Evolutionary conservation across 2,797 vertebrate species (phyloP).

Genomic region (Enteromius anoplus): DNA sequence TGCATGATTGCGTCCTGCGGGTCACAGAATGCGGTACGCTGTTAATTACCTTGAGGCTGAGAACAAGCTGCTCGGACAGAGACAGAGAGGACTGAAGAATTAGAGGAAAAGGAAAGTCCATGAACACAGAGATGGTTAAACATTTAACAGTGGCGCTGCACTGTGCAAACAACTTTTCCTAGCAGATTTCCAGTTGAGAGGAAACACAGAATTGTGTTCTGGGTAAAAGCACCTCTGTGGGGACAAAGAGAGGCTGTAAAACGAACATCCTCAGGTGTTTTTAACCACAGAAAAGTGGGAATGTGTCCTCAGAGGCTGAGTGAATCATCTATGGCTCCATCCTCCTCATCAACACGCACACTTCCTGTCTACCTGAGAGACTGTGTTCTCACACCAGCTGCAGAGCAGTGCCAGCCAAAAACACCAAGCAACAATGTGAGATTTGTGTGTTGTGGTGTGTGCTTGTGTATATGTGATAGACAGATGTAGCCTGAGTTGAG

Average conservation of each 20-base stretch:
- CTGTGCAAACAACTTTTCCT: conserved; percentile 22
- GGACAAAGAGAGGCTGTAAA: conserved; percentile 25
- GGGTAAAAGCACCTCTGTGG: conserved; percentile 16
- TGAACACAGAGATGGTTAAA: conserved; percentile 27
- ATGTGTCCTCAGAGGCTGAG: conserved; percentile 15
- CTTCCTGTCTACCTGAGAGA: conserved; percentile 59
- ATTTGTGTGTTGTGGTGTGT: conserved; percentile 60
- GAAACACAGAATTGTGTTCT: conserved; percentile 15
- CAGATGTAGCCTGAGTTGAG: conserved; percentile 22
- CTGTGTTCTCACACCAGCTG: conserved; percentile 62
- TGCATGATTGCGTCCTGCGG: conserved; percentile 68
- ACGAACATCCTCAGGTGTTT: conserved; percentile 19
- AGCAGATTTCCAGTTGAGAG: background rate
- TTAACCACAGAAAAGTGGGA: conserved; percentile 10
- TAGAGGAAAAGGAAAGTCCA: conserved; percentile 16
- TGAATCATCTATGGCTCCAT: conserved; percentile 39
- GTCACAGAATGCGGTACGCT: conserved; percentile 69
- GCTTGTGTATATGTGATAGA: conserved; percentile 20
- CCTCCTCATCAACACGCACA: conserved; percentile 36
- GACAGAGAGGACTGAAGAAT: background rate
- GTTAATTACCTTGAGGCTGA: conserved; percentile 71
- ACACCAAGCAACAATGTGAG: conserved; percentile 45
- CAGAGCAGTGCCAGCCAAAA: conserved; percentile 52
- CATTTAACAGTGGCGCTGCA: conserved; percentile 7
- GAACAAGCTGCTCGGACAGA: background rate